These are phyloP conservation scores for Spicauda simplicius DNA, from an alignment of 2,888 invertebrate species.

Conservation along the genomic window DNA sequence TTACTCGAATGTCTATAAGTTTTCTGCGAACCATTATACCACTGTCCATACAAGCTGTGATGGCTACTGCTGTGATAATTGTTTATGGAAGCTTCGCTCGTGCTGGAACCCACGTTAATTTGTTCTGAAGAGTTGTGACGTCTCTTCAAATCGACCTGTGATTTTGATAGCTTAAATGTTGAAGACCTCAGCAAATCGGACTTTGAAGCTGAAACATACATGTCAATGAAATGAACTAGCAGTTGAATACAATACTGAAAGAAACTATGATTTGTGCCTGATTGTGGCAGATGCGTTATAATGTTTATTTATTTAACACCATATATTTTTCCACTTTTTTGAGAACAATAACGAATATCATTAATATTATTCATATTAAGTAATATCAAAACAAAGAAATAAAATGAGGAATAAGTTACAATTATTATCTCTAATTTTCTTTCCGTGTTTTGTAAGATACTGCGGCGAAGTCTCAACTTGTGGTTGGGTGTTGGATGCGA, in stretches of 20 bases:
- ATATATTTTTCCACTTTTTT: too few relatives aligned
- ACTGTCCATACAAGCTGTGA: conserved; percentile 69
- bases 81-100: conserved; percentile 66
- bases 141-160: conserved; percentile 85
- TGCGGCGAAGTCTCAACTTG: conserved; percentile 78
- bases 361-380: too few relatives aligned
- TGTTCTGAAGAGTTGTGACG: conserved; percentile 78
- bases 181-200: conserved; percentile 64
- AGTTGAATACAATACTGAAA: too few relatives aligned
- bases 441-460: conserved; percentile 66
- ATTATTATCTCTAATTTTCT: conserved; percentile 65
- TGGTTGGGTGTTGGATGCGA: conserved; percentile 87
- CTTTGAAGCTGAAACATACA: conserved; percentile 62
- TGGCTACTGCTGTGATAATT: conserved; percentile 72
- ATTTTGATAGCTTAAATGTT: conserved; percentile 68
- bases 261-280: too few relatives aligned
- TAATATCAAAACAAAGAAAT: background rate
- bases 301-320: too few relatives aligned
- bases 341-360: too few relatives aligned
- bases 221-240: background rate
- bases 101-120: conserved; percentile 59
- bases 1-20: conserved; percentile 73
- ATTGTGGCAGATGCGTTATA: too few relatives aligned
- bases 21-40: conserved; percentile 65
- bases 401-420: conserved; percentile 56